Base-by-base conservation (phyloP, 35 echinoderm and acorn worm species). In the Lytechinus variegatus region DNA sequence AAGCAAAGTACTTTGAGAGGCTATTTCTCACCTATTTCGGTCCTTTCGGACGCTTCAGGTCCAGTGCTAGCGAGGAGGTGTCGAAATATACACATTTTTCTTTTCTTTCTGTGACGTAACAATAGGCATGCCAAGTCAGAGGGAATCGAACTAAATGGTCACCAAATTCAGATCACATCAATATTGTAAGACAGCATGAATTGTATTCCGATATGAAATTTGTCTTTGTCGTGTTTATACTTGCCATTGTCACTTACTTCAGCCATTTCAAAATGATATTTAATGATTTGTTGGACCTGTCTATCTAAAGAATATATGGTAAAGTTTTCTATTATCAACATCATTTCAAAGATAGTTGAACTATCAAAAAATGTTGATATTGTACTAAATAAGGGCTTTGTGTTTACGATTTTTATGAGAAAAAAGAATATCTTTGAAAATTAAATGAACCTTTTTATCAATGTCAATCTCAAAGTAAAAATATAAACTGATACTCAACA, bases 21-120 rank as follows among this genome's bases (percentile, higher is more conserved):
- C 91, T 27, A 93, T 93, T 93, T 93, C 91, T 56, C 91, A 93
- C 91, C 53, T 24, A 12, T 27, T 9, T 27, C 56, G 52, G 54
- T 56, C 27, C 87, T 89, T 53, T 89, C 11, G 28, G 87, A 89
- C 87, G 87, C 87, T 29, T 89, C 28, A 53, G 87, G 28, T 33
- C 52, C 87, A 21, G 9, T 53, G 87, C 28, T 16, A 89, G 10
- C 27, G 28, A 33, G 7, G 14, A 89, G 87, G 87, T 89, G 87
- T 89, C 52, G 51, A 89, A 89, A 9, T 33, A 53, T 9, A 89
- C 87, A 89, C 27, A 89, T 28, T 89, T 89, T 21, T 71, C n/a
- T 44, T 0, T 44, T 44, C 61, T 89, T 89, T 89, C 9, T 53
- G 52, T 89, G 87, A 89, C 87, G 87, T 89, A 89, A 89, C 87